These are phyloP conservation scores for Meiosimyza platycephala DNA, from an alignment of 2,888 invertebrate genomes.

Conservation along the genomic window DNA sequence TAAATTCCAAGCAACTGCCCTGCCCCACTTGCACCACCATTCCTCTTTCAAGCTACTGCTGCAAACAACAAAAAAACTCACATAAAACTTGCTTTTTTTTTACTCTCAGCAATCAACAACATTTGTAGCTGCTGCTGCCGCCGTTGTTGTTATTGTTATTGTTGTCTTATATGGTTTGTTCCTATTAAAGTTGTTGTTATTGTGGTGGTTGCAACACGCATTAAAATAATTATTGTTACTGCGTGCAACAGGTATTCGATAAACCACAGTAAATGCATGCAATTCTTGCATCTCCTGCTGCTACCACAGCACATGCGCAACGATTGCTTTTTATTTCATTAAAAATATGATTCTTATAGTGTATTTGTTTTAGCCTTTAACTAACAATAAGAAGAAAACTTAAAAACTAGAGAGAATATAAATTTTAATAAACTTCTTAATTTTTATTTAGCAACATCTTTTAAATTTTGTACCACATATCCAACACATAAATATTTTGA, in stretches of 20 bases:
- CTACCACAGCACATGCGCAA: conserved; percentile 13
- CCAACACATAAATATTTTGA: too few species aligned
- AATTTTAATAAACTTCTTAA: too few species aligned
- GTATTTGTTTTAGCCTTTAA: too few species aligned
- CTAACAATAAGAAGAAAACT: too few species aligned
- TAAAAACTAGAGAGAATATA: too few species aligned
- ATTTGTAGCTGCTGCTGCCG: conserved; percentile 36
- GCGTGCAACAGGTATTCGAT: conserved; percentile 20
- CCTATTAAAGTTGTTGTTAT: conserved; percentile 18
- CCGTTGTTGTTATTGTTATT: conserved; percentile 42
- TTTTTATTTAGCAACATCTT: too few species aligned
- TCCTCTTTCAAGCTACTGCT: conserved; percentile 13
- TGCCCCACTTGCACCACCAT: not conserved
- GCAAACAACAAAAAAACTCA: conserved; percentile 18
- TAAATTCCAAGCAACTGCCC: conserved; percentile 17
- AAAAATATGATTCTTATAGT: too few species aligned
- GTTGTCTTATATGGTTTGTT: conserved; percentile 39
- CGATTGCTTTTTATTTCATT: not conserved
- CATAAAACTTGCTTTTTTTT: not conserved
- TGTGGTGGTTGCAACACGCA: conserved; percentile 32
- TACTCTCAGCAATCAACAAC: conserved; percentile 36
- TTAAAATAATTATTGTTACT: conserved; percentile 2
- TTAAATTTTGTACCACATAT: too few species aligned
- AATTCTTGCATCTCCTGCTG: conserved; percentile 11
- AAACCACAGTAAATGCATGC: not conserved